Conservation (phyloP, 92 coral and sea anemone genomes). For the Siderastrea radians region DNA sequence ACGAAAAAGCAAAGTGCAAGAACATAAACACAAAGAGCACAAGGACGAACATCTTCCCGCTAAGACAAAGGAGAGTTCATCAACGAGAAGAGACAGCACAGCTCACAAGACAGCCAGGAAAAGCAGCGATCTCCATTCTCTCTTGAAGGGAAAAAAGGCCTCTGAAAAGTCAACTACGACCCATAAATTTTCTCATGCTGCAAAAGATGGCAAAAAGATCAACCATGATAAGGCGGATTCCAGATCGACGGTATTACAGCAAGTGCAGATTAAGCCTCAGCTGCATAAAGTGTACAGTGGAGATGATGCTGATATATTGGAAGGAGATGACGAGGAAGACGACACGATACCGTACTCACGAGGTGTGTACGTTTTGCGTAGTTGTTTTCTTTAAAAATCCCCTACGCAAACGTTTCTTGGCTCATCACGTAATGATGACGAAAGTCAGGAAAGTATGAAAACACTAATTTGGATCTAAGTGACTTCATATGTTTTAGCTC, state of each 20-base stretch:
- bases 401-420: too few species aligned
- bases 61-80: not conserved
- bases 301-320: slow-evolving; percentile 30
- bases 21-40: slow-evolving; percentile 15
- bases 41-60: not conserved
- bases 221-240: not conserved
- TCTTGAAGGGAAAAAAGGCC: slow-evolving; percentile 12
- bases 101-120: not conserved
- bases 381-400: too few species aligned
- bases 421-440: too few species aligned
- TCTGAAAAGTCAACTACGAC: not conserved
- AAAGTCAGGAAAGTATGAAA: too few species aligned
- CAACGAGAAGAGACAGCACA: not conserved
- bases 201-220: not conserved
- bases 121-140: not conserved
- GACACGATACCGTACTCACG: slow-evolving; percentile 19
- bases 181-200: not conserved
- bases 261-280: slow-evolving; percentile 19
- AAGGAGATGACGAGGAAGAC: slow-evolving; percentile 48
- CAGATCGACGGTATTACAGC: slow-evolving; percentile 17
- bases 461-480: too few species aligned
- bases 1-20: slow-evolving; percentile 46
- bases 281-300: slow-evolving; percentile 3
- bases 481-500: too few species aligned
- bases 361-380: not conserved